Base-by-base conservation (phyloP, 2,888 invertebrate genomes). In the Papilio protenor region DNA sequence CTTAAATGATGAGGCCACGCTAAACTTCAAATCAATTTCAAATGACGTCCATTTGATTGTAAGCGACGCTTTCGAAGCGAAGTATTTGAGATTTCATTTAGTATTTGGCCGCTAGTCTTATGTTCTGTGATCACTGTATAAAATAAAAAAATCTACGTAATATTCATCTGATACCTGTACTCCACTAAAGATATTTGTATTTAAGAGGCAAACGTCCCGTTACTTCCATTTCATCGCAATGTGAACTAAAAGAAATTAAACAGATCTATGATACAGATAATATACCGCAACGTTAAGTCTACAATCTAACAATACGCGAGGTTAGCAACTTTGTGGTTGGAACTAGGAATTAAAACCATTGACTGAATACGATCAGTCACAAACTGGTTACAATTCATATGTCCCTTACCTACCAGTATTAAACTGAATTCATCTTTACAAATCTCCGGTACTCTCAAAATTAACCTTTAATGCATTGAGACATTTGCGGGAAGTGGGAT, bases 401-500 rank as follows among this genome's bases (percentile, higher is more conserved):
- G 57, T 49, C 71, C 70, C 45, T 33, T 23, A 52, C 14, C 16
- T 71, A 27, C 27, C 18, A 4, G 8, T 73, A 72, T 76, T 79
- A 81, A 81, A 80, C 80, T 73, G 23, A 73, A 79, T 77, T 79
- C 77, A 81, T 79, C 78, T 80, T 80, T 81, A 66, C 45, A 55
- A 76, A 21, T 23, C n/a, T 14, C 27, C 49, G 21, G 40, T 77
- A 57, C 18, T 73, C 16, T 73, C 16, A 47, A 66, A 69, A 57
- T 11, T 49, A 57, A 49, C 12, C 18, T 45, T 69, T 23, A 71
- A 55, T 45, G 33, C 59, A 64, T 76, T 72, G 59, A 76, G 71
- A 71, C 18, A 80, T 80, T 83, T 88, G 88, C 89, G 89, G 86
- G 90, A 90, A 90, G 88, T 87, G 85, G 85, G 87, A 89, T 89